Evolutionary conservation across 2,113 vertebrate genomes (phyloP).

Genomic region (Oceanites oceanicus): DNA sequence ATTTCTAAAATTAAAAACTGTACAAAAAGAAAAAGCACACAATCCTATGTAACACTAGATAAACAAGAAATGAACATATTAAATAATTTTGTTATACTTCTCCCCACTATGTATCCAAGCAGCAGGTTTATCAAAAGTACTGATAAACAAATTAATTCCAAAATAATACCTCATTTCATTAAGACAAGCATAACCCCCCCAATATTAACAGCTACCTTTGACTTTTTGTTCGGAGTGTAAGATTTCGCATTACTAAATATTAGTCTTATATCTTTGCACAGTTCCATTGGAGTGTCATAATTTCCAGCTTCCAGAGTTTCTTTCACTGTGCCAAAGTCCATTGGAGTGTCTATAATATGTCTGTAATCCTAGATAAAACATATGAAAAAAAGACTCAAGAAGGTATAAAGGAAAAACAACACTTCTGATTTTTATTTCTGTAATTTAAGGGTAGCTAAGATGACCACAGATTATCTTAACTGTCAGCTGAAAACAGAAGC

Average conservation of each 20-base stretch:
- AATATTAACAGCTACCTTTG: slow-evolving; percentile 81
- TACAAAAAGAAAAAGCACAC: background rate
- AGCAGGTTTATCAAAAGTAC: background rate
- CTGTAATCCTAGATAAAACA: slow-evolving; percentile 85
- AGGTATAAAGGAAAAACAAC: background rate
- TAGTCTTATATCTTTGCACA: slow-evolving; percentile 92
- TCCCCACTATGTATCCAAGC: background rate
- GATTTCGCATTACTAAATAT: slow-evolving; percentile 97
- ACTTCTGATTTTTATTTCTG: background rate
- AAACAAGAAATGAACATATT: background rate
- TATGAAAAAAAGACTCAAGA: background rate
- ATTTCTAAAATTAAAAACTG: background rate
- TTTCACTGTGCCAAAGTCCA: slow-evolving; percentile 92
- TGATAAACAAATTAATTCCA: background rate
- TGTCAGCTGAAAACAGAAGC: background rate
- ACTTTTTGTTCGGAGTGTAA: slow-evolving; percentile 96
- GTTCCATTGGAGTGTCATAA: slow-evolving; percentile 90
- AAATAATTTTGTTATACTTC: background rate
- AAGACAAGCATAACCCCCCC: background rate
- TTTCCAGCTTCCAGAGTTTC: slow-evolving; percentile 83
- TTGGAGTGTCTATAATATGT: slow-evolving; percentile 91
- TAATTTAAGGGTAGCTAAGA: background rate
- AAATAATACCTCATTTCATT: background rate
- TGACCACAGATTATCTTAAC: background rate
- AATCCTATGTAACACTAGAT: background rate